These are phyloP conservation scores for Protonemura montana DNA, from an alignment of 2,888 invertebrate species.

Conservation along the genomic window DNA sequence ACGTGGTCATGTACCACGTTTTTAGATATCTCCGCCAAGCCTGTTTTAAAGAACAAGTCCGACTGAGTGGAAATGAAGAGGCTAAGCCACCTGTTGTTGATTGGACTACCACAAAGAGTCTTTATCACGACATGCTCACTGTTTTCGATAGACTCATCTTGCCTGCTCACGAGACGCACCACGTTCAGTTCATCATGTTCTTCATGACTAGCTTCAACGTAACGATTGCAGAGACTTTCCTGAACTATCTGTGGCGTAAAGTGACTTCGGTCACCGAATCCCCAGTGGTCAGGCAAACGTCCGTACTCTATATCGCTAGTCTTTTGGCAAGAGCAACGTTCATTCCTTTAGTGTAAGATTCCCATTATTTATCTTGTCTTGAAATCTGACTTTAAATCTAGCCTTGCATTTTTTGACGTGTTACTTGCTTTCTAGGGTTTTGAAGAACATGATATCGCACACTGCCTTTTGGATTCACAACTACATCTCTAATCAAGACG, in stretches of 20 bases:
- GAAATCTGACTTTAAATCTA: too few species aligned
- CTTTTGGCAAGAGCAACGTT: conserved; percentile 74
- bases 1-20: conserved; percentile 78
- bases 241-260: conserved; percentile 77
- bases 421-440: conserved; percentile 62
- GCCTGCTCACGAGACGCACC: conserved; percentile 82
- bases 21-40: conserved; percentile 73
- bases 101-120: conserved; percentile 66
- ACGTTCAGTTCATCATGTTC: conserved; percentile 80
- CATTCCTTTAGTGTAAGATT: conserved; percentile 67
- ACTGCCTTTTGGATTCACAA: conserved; percentile 85
- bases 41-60: conserved; percentile 56
- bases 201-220: conserved; percentile 73
- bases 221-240: conserved; percentile 68
- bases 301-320: conserved; percentile 79
- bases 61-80: conserved; percentile 54
- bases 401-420: conserved; percentile 24
- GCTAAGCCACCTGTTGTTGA: conserved; percentile 57
- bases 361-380: background rate
- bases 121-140: conserved; percentile 69
- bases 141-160: conserved; percentile 83
- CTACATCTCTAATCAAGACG: conserved; percentile 77
- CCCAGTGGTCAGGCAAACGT: conserved; percentile 70
- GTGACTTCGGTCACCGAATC: conserved; percentile 72
- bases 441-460: conserved; percentile 71